These are phyloP conservation scores for Rachycentron canadum DNA, from an alignment of 2,797 vertebrate genomes.

Conservation along the genomic window DNA sequence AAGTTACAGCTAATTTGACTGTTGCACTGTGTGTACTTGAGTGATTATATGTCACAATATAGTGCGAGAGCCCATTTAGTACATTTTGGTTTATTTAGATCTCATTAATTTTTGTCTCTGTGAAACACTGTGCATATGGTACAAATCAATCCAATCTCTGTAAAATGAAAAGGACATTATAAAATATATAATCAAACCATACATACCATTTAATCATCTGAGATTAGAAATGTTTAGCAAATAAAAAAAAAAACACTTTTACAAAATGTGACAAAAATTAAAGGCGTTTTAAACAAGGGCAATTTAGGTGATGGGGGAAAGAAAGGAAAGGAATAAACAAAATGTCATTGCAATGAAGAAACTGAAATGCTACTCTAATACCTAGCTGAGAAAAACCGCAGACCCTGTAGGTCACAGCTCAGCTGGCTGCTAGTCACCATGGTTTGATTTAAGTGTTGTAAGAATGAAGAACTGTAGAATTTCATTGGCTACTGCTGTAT, in stretches of 20 bases:
- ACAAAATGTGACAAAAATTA: constrained; percentile 53
- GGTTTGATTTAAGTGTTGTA: constrained; percentile 39
- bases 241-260: constrained; percentile 63
- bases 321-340: constrained; percentile 35
- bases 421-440: constrained; percentile 57
- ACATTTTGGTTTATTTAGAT: constrained; percentile 70
- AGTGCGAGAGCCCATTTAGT: constrained; percentile 10
- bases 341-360: constrained; percentile 31
- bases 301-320: constrained; percentile 14
- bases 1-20: constrained; percentile 7
- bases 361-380: constrained; percentile 55
- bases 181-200: constrained; percentile 65
- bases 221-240: constrained; percentile 61
- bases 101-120: constrained; percentile 54
- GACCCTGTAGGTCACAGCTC: constrained; percentile 43
- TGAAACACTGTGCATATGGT: constrained; percentile 72
- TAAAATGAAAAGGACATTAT: constrained; percentile 68
- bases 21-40: neutral
- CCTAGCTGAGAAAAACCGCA: constrained; percentile 52
- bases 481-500: constrained; percentile 55
- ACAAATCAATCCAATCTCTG: constrained; percentile 63
- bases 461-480: constrained; percentile 27
- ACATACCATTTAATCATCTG: constrained; percentile 55
- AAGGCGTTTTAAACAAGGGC: constrained; percentile 57
- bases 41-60: neutral